These are phyloP conservation scores for Diuraphis noxia DNA, from an alignment of 1,140 invertebrate species.

Conservation along the genomic window DNA sequence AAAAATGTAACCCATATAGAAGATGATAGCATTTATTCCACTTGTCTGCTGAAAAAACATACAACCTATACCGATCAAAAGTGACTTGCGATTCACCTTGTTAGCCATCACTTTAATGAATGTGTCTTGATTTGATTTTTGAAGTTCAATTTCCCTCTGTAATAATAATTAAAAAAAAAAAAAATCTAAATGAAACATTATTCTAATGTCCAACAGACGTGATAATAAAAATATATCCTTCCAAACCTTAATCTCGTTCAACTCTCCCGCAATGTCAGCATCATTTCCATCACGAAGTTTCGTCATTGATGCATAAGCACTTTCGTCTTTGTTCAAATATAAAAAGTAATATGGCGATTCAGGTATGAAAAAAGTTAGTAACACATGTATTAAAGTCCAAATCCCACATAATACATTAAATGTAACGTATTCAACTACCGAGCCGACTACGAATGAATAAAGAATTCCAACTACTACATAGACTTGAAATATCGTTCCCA, in stretches of 20 bases:
- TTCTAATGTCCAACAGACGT: not conserved
- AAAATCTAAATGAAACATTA: too few relatives aligned
- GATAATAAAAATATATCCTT: too few relatives aligned
- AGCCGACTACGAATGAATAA: conserved; percentile 73
- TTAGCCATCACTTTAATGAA: not conserved
- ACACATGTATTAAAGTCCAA: conserved; percentile 69
- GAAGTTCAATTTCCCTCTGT: not conserved
- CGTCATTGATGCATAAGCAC: not conserved
- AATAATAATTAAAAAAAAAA: not conserved
- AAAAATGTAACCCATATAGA: conserved; percentile 77
- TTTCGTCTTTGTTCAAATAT: conserved; percentile 60
- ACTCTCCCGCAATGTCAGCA: not conserved
- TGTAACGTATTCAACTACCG: conserved; percentile 66
- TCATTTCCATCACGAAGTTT: not conserved
- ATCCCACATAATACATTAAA: conserved; percentile 70
- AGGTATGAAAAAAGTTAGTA: conserved; percentile 74
- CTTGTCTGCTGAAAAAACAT: conserved; percentile 86
- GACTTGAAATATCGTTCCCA: conserved; percentile 83
- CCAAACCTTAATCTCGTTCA: not conserved
- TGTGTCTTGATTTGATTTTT: not conserved
- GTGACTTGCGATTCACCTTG: conserved; percentile 60
- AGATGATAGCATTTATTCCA: conserved; percentile 83
- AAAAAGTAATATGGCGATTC: conserved; percentile 79
- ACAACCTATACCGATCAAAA: conserved; percentile 73
- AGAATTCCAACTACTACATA: conserved; percentile 80